Evolutionary conservation across 2,888 invertebrate genomes (phyloP), one percentile per base, ranked within the genome.

Genomic region (Oxyteleia sp.): DNA sequence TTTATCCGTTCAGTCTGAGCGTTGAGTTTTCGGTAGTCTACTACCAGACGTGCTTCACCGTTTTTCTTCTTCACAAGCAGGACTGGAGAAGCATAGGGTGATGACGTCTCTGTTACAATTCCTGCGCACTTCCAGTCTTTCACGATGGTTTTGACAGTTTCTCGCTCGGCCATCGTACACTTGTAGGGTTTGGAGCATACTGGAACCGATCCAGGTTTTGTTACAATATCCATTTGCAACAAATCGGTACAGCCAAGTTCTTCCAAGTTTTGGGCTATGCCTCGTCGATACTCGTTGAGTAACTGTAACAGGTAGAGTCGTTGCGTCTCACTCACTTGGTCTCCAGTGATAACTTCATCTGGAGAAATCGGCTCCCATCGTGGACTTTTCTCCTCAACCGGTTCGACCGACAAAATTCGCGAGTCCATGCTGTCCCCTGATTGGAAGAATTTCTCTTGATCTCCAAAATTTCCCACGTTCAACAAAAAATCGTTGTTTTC

Each of bases 41-140:
- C 75, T 11, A 82, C 86, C 4, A 86, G 41, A 11, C 86, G 80
- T 0, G 80, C 53, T n/a, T 85, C 84, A 1, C 86, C 80, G 8
- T 23, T 71, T 18, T 72, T 45, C 71, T 80, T 45, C 13, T 51
- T 63, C 0, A 51, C 72, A 0, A 53, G 41, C 4, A 63, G 32
- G 0, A 72, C 63, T 0, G 63, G 61, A 1, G 53, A 63, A n/a
- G 45, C 63, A n/a, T 63, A 74, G 1, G 63, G 53, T 0, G 63
- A 63, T 2, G 43, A 20, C 13, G 72, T 74, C 20, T 74, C 63
- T 7, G 43, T 63, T 0, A 74, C 72, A 5, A 74, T 53, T 0
- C 53, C 72, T 0, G 38, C 23, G 1, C 26, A 10, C 43, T 74
- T 61, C 53, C 53, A 74, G 0, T 41, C 53, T 7, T 43, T 29